These are phyloP conservation scores for Temnothorax nylanderi DNA, from an alignment of 1,140 invertebrate species.

Conservation along the genomic window DNA sequence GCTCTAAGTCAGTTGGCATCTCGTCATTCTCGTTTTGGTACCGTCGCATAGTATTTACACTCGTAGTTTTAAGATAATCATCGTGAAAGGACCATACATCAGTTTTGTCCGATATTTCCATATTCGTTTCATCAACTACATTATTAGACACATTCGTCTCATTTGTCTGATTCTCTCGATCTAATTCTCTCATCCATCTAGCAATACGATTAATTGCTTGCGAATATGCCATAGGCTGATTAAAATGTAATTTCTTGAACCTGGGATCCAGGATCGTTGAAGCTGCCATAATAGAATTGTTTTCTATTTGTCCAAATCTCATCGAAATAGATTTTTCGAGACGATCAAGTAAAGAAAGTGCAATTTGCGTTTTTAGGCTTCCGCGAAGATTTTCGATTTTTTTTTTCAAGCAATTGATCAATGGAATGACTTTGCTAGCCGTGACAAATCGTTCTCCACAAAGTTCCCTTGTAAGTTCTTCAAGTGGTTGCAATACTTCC, in stretches of 20 bases:
- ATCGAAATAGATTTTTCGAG: background rate
- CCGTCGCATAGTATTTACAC: background rate
- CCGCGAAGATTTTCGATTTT: background rate
- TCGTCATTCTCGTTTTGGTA: background rate
- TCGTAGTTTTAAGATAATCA: background rate
- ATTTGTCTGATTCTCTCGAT: background rate
- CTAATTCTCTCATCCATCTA: background rate
- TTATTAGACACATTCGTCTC: background rate
- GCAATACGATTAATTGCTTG: background rate
- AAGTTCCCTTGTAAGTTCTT: background rate
- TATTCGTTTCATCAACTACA: background rate
- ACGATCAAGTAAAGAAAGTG: slow-evolving; percentile 18
- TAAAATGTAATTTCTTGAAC: background rate
- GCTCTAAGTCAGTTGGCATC: background rate
- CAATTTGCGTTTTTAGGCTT: background rate
- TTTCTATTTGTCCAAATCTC: background rate
- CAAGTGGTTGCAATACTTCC: background rate
- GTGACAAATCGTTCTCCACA: background rate
- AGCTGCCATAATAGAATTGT: background rate
- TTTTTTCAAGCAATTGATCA: background rate
- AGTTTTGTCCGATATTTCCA: background rate
- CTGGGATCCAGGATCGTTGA: background rate
- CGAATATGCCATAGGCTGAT: background rate
- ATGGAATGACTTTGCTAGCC: background rate
- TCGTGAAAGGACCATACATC: slow-evolving; percentile 7